phyloP scores from a whole-genome alignment of 2,888 invertebrate genomes.

The Harpalus rubripes region DNA sequence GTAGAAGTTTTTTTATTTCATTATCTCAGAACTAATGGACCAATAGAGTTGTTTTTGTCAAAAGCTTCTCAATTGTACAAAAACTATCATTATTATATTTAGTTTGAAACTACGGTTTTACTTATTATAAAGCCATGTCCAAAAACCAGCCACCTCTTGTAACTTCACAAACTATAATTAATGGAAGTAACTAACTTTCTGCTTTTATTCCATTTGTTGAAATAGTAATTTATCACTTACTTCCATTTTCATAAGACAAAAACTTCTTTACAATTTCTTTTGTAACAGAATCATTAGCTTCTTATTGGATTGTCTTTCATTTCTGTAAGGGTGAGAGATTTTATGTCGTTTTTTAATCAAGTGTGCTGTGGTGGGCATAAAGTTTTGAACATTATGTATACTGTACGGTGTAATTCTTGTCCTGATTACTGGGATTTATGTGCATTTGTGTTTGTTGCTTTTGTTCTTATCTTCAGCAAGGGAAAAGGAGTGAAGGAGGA shows the following conservation, averaged over 20 bases:
- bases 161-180: background rate
- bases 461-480: background rate
- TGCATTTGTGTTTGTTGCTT: slow-evolving; percentile 2
- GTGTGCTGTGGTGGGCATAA: slow-evolving; percentile 13
- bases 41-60: too few species aligned
- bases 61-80: too few species aligned
- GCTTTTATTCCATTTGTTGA: background rate
- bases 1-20: too few species aligned
- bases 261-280: too few species aligned
- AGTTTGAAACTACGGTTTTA: background rate
- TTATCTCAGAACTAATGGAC: too few species aligned
- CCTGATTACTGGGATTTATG: slow-evolving; percentile 39
- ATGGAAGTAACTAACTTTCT: background rate
- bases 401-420: slow-evolving; percentile 23
- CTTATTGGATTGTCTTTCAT: too few species aligned
- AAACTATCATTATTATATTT: background rate
- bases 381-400: slow-evolving; percentile 14
- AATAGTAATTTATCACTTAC: background rate
- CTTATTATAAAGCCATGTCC: background rate
- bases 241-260: background rate
- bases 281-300: background rate
- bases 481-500: background rate
- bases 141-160: background rate
- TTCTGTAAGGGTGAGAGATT: background rate
- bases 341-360: slow-evolving; percentile 38